Percentiles rank a stretch among this genome's conserved stretches.
Evolutionary conservation across 2,797 vertebrate species (phyloP).

Genomic region (Valencia hispanica): DNA sequence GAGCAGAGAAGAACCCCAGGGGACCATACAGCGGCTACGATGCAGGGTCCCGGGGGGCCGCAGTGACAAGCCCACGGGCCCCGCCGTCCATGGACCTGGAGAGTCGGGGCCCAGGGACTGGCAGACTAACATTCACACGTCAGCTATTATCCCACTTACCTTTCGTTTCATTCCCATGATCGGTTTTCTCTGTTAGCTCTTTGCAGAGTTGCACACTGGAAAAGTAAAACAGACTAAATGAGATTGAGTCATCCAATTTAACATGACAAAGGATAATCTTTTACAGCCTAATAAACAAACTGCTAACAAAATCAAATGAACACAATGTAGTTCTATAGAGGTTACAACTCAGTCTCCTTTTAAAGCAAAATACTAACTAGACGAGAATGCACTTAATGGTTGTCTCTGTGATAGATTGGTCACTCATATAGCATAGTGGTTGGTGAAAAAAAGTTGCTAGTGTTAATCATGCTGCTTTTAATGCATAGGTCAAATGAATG

Average conservation of each 20-base stretch:
- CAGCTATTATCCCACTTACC: slow-evolving; percentile 80
- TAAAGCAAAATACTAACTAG: not conserved
- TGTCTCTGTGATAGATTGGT: not conserved
- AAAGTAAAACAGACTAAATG: slow-evolving; percentile 35
- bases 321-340: not conserved
- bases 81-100: too few relatives aligned
- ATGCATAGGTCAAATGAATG: not conserved
- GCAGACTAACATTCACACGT: not conserved
- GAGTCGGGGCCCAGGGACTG: too few relatives aligned
- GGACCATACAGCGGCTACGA: too few relatives aligned
- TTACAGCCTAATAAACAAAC: too few relatives aligned
- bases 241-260: not conserved
- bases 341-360: not conserved
- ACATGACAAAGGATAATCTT: slow-evolving; percentile 5
- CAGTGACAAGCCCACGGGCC: too few relatives aligned
- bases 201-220: slow-evolving; percentile 93
- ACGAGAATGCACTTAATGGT: not conserved
- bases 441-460: not conserved
- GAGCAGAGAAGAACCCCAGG: too few relatives aligned
- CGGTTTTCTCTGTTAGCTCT: slow-evolving; percentile 88
- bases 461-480: not conserved
- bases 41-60: too few relatives aligned
- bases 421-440: not conserved
- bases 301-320: not conserved
- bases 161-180: slow-evolving; percentile 86